Evolutionary conservation across 2,888 invertebrate genomes (phyloP), one percentile per base, ranked within the genome.

Genomic region (Synanthedon andrenaeformis): DNA sequence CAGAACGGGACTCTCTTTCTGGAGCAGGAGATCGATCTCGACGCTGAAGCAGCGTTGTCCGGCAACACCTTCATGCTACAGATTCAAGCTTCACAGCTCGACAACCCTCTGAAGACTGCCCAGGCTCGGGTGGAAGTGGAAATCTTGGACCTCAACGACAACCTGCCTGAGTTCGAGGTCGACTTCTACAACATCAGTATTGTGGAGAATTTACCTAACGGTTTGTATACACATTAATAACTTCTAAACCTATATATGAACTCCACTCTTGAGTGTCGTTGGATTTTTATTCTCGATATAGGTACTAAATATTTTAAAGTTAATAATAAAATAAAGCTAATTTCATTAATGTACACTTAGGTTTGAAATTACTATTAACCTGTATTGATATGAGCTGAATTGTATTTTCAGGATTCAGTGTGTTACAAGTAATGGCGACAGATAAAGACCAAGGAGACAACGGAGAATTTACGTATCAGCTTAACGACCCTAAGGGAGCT

Each of bases 111-210:
- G 42, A 93, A 94, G 66, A 90, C 92, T 35, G 93, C 94, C 0
- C 86, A 92, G 4, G 93, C 96, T 0, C 84, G 92, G 53, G 89
- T 94, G 0, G 94, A 94, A 72, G 82, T 95, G 0, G 91, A 94
- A 74, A 82, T 95, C 3, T 69, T 92, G 42, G 95, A 95, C 66
- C 76, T 95, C 10, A 95, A 96, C 66, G 96, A 96, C 70, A 96
- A 96, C 74, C 80, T 93, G 19, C 96, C 96, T 0, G 93, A 94
- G 64, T 96, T 96, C 62, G 96, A 96, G 71, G 95, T 94, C 0
- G 95, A 95, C 65, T 92, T 94, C 65, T 96, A 96, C 71, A 96
- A 96, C 65, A 96, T 96, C 59, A 96, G 96, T 61, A 96, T 96
- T 59, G 96, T 96, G 49, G 96, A 96, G 73, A 96, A 96, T 74